Evolutionary conservation across 2,888 invertebrate species (phyloP).

Genomic region (Coenonympha arcania): DNA sequence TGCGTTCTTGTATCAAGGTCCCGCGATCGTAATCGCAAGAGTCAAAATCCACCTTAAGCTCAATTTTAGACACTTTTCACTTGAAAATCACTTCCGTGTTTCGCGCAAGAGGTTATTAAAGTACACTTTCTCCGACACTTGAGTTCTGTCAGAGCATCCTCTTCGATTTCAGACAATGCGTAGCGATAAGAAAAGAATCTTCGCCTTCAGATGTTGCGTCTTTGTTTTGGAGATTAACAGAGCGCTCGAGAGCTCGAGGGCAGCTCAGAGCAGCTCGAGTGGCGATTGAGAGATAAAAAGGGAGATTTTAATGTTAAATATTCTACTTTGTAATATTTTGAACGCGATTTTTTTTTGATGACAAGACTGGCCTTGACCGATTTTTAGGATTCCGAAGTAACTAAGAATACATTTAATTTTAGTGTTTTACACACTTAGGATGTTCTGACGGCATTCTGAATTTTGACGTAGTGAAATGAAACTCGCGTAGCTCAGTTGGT

Average conservation of each 20-base stretch:
- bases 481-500: too few relatives aligned
- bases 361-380: neutral
- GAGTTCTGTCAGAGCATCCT: conserved; percentile 1
- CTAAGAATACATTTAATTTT: too few relatives aligned
- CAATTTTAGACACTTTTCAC: too few relatives aligned
- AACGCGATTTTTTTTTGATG: neutral
- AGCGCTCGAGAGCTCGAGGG: conserved; percentile 16
- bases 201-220: conserved; percentile 11
- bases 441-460: too few relatives aligned
- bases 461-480: too few relatives aligned
- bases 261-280: conserved; percentile 15
- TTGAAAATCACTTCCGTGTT: neutral
- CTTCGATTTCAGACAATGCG: conserved; percentile 17
- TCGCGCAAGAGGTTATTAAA: neutral
- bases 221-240: conserved; percentile 27
- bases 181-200: conserved; percentile 14
- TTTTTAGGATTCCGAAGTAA: neutral
- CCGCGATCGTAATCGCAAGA: too few relatives aligned
- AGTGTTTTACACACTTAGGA: too few relatives aligned
- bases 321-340: conserved; percentile 3
- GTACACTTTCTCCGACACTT: neutral
- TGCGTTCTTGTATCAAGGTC: too few relatives aligned
- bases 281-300: conserved; percentile 25
- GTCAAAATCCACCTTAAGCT: too few relatives aligned
- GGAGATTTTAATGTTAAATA: conserved; percentile 19